Evolutionary conservation across 1,140 invertebrate species (phyloP).

Genomic region (Aphis craccivora): DNA sequence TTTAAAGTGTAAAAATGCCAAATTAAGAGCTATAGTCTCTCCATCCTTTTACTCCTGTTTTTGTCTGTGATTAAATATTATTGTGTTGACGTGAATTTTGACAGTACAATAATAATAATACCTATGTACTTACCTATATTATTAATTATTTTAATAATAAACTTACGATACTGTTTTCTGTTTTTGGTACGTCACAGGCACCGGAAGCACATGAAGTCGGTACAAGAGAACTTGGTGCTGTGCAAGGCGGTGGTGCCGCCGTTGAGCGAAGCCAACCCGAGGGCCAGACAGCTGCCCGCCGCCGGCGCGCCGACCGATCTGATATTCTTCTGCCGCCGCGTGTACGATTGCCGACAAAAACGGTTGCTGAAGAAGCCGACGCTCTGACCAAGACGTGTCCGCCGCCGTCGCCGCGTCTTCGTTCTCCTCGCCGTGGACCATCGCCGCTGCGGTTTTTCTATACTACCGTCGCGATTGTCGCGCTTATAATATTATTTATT

Average conservation of each 20-base stretch:
- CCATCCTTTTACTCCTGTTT: no score
- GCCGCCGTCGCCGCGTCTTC: background rate
- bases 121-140: no score
- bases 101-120: background rate
- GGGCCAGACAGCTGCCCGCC: constrained; percentile 71
- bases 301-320: constrained; percentile 79
- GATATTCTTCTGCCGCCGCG: constrained; percentile 91
- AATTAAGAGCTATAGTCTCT: no score
- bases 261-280: constrained; percentile 67
- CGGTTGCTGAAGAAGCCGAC: constrained; percentile 73
- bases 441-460: background rate
- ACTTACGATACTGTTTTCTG: background rate
- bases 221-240: constrained; percentile 70
- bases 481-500: background rate
- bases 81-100: background rate
- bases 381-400: constrained; percentile 35
- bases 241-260: constrained; percentile 70
- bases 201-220: constrained; percentile 70
- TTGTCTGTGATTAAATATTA: no score
- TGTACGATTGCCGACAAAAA: constrained; percentile 92
- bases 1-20: no score
- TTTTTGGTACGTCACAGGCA: constrained; percentile 66
- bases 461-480: background rate
- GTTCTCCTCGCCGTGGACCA: background rate
- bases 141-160: background rate